Base-by-base conservation (phyloP, 92 coral and sea anemone species). In the Phymanthus crucifer region DNA sequence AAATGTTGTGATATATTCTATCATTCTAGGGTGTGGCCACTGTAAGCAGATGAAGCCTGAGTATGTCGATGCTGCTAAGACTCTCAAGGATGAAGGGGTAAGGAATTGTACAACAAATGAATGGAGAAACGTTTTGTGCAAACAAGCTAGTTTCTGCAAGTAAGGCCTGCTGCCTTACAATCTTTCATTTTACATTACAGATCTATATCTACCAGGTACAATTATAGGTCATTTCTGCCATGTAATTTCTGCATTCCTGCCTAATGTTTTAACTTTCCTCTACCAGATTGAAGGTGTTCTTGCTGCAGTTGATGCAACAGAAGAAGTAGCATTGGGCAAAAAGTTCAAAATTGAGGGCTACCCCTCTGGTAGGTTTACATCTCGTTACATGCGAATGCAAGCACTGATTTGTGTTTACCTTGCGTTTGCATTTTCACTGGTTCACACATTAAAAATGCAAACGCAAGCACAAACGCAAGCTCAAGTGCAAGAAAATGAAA, bases 31-130 rank as follows among this genome's bases (percentile, higher is more conserved):
- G 98, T 94, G 98, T 89, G 98, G 98, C 19, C 98, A 94, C 83
- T 94, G 98, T 40, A 94, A 91, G 79, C 92, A 96, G 57, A 94
- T 94, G 98, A 94, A 94, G 71, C 98, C 98, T 35, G 98, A 89
- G 71, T 94, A 94, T 73, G 87, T 89, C 8, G 95, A 91, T 13
- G 98, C 98, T 24, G 98, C 98, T 17, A 86, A 88, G 85, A 85
- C 94, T 34, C 80, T 94, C 37, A 94, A 91, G 72, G 98, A 94
- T 66, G 90, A 94, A 87, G 88, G 83, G 83, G 98, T 94, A 72
- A 83, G 77, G 32, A 21, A 6, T 5, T 56, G 19, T n/a, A 13
- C 18, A 50, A n/a, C n/a, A n/a, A n/a, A n/a, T n/a, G n/a, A n/a
- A n/a, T n/a, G n/a, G n/a, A n/a, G n/a, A n/a, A n/a, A n/a, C n/a